A percentile compares a stretch with the other conserved stretches of the same genome.
Conservation (phyloP, 2,888 invertebrate species). For the Molanna angustata region DNA sequence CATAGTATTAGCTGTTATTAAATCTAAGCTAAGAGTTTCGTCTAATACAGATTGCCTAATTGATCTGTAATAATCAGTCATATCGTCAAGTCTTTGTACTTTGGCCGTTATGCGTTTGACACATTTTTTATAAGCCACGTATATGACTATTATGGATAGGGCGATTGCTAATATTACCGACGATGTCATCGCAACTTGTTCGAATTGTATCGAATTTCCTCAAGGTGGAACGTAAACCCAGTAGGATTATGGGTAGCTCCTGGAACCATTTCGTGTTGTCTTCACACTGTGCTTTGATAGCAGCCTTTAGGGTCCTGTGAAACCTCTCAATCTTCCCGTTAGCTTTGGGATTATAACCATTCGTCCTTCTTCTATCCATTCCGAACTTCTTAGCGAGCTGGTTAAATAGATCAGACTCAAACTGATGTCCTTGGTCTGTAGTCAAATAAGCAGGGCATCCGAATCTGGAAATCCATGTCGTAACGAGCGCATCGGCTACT, state of each 20-base stretch:
- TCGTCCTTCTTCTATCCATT: conserved; percentile 29
- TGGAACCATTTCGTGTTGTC: conserved; percentile 26
- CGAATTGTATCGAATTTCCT: too few species aligned
- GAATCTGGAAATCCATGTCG: conserved; percentile 36
- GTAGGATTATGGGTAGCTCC: conserved; percentile 35
- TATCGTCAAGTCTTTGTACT: too few species aligned
- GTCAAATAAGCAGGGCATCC: conserved; percentile 33
- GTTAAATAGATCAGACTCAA: conserved; percentile 30
- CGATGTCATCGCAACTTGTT: too few species aligned
- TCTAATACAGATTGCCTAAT: too few species aligned
- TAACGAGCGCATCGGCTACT: conserved; percentile 38
- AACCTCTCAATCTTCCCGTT: conserved; percentile 33
- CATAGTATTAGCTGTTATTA: too few species aligned
- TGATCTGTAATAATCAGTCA: too few species aligned
- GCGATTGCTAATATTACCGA: too few species aligned
- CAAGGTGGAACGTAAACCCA: conserved; percentile 36
- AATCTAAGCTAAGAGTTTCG: too few species aligned
- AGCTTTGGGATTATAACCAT: conserved; percentile 30
- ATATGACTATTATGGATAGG: too few species aligned
- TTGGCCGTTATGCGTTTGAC: too few species aligned
- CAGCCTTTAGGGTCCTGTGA: conserved; percentile 34
- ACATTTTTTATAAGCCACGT: too few species aligned
- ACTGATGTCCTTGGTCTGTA: conserved; percentile 32
- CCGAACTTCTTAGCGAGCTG: conserved; percentile 28
- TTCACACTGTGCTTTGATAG: conserved; percentile 25